These are phyloP conservation scores for Oreotrochilus melanogaster DNA, from an alignment of 2,113 vertebrate genomes.

Conservation along the genomic window DNA sequence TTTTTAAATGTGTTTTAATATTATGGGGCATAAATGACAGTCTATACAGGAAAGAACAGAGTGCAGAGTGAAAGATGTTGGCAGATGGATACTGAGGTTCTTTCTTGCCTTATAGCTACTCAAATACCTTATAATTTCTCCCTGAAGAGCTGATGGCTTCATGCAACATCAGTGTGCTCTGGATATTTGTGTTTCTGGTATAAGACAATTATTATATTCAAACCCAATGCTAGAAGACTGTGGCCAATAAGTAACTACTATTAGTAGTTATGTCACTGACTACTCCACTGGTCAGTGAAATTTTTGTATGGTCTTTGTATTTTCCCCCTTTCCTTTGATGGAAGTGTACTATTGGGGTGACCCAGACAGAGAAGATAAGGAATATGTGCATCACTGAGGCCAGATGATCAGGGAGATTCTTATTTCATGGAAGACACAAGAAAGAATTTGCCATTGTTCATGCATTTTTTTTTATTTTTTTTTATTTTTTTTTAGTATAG, in stretches of 20 bases:
- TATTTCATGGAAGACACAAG: background rate
- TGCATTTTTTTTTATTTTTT: background rate
- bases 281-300: background rate
- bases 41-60: background rate
- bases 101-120: background rate
- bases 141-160: background rate
- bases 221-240: background rate
- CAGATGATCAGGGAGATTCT: background rate
- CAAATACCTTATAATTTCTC: background rate
- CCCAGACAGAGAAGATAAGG: background rate
- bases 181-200: background rate
- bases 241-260: background rate
- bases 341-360: accelerated
- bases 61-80: background rate
- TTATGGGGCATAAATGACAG: background rate
- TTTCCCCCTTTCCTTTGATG: background rate
- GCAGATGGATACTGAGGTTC: background rate
- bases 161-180: background rate
- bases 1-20: background rate
- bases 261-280: no score
- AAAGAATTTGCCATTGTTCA: background rate
- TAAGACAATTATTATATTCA: background rate
- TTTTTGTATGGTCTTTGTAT: background rate
- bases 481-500: background rate
- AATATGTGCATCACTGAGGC: background rate